Conservation (phyloP, 2,888 invertebrate species). For the Zeuzera pyrina region DNA sequence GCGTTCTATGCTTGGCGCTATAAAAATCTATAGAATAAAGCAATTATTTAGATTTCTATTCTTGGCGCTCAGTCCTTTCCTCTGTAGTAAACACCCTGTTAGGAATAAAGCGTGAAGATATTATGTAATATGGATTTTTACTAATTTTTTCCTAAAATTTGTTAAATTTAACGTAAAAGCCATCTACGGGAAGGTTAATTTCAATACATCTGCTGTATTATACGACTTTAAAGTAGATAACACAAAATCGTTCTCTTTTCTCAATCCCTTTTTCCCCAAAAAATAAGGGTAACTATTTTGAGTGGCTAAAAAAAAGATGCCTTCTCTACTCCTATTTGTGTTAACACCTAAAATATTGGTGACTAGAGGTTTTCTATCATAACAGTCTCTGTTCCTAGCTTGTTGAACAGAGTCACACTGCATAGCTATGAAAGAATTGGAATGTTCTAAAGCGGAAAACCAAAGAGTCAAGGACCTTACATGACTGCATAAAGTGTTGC, state of each 20-base stretch:
- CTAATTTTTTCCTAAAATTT: no score
- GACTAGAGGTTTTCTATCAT: constrained; percentile 19
- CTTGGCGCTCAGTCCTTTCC: no score
- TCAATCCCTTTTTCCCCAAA: constrained; percentile 41
- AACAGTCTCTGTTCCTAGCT: constrained; percentile 24
- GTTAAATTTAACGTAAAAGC: no score
- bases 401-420: constrained; percentile 29
- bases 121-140: no score
- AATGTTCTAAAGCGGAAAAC: constrained; percentile 22
- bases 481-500: constrained; percentile 25
- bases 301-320: constrained; percentile 29
- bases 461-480: constrained; percentile 20
- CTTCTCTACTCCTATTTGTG: constrained; percentile 21
- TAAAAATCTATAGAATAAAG: no score
- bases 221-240: no score
- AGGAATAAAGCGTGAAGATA: no score
- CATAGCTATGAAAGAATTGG: constrained; percentile 22
- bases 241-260: constrained; percentile 34
- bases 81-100: no score
- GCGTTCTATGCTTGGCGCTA: no score
- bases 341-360: constrained; percentile 24
- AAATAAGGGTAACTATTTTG: constrained; percentile 36
- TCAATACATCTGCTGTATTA: no score
- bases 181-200: no score
- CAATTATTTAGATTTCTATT: no score